phyloP scores from a whole-genome alignment of 2,797 vertebrate species.

The Diglossa cyanea region DNA sequence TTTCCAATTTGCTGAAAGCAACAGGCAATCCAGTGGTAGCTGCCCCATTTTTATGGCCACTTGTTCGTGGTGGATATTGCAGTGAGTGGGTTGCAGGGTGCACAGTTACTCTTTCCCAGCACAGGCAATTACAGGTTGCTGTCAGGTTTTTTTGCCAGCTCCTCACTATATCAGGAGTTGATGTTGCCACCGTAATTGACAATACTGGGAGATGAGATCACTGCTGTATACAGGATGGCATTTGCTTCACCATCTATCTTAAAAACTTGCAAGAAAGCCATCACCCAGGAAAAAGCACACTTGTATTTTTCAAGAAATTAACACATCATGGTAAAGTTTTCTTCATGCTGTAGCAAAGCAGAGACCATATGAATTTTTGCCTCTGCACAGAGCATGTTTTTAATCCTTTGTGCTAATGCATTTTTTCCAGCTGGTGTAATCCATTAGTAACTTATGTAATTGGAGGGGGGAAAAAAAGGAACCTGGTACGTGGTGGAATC shows the following conservation, averaged over 20 bases:
- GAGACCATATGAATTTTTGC: neutral
- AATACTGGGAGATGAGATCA: neutral
- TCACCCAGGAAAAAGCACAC: neutral
- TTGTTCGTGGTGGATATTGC: rapidly evolving
- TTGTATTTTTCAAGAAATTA: neutral
- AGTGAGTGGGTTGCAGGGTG: neutral
- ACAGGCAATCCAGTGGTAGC: neutral
- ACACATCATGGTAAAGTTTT: neutral
- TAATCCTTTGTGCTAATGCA: neutral
- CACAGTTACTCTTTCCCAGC: neutral
- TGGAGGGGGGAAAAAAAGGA: rapidly evolving
- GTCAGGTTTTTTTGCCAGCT: neutral
- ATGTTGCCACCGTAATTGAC: neutral
- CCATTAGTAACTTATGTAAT: neutral
- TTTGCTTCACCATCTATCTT: neutral
- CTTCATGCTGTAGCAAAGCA: neutral
- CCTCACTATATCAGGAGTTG: neutral
- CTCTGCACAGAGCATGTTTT: neutral
- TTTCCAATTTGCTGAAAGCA: neutral
- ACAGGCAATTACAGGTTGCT: neutral
- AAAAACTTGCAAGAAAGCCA: neutral
- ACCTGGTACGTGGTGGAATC: neutral
- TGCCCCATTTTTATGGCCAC: neutral
- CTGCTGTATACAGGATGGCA: neutral
- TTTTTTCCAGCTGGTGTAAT: neutral